These are phyloP conservation scores for Mustelus asterias DNA, from an alignment of 2,113 vertebrate genomes.

Conservation along the genomic window DNA sequence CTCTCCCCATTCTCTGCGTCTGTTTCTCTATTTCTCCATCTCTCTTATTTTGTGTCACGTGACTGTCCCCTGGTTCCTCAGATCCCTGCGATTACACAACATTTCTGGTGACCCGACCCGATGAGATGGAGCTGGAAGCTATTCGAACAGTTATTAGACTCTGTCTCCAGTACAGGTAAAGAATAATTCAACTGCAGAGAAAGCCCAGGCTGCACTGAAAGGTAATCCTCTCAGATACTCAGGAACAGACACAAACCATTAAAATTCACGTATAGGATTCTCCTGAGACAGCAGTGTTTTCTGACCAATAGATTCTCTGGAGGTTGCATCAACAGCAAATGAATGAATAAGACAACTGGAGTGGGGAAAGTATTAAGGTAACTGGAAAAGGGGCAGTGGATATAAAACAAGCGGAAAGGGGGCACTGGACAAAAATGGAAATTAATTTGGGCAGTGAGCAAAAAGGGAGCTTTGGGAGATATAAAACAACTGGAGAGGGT, in stretches of 20 bases:
- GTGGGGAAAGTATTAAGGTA: not conserved
- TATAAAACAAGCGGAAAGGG: not conserved
- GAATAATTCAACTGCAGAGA: not conserved
- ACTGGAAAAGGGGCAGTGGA: not conserved
- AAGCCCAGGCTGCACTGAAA: not conserved
- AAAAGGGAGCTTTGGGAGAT: not conserved
- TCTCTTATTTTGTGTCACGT: not conserved
- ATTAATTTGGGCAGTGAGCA: not conserved
- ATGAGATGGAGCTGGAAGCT: conserved; percentile 67
- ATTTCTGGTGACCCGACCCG: conserved; percentile 64
- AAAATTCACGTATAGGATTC: not conserved
- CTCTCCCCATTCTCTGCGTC: too few relatives aligned
- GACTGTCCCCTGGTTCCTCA: conserved; percentile 37
- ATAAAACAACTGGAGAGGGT: too few relatives aligned
- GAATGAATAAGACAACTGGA: not conserved
- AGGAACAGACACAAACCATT: not conserved
- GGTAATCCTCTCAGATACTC: not conserved
- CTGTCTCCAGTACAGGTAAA: conserved; percentile 68
- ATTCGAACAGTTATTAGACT: conserved; percentile 57
- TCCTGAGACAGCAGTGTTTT: not conserved
- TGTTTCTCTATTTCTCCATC: not conserved
- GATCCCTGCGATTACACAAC: conserved; percentile 63
- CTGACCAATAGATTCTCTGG: not conserved
- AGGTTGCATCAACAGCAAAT: not conserved
- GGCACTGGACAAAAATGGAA: not conserved